A percentile compares a stretch with the other conserved stretches of the same genome.
phyloP scores from a whole-genome alignment of 1,140 invertebrate genomes.

The Drosophila lini region DNA sequence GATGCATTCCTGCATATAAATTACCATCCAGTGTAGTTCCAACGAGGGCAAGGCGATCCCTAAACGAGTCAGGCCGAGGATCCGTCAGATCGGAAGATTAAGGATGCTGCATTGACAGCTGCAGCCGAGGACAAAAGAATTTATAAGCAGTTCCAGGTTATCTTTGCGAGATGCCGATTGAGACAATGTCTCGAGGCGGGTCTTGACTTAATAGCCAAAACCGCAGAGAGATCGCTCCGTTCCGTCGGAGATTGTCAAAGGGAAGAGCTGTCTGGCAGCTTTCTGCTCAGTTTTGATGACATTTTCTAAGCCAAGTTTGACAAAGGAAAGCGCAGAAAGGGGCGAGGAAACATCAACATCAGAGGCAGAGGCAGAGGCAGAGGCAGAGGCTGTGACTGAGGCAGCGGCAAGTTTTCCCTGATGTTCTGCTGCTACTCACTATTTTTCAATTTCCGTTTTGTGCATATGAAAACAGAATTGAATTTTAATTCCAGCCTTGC shows the following conservation, averaged over 20 bases:
- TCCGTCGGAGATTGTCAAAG: slow-evolving; percentile 43
- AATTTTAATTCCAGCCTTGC: slow-evolving; percentile 76
- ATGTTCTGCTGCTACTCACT: slow-evolving; percentile 16
- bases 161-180: slow-evolving; percentile 58
- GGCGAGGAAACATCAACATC: slow-evolving; percentile 7
- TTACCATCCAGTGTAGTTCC: slow-evolving; percentile 18
- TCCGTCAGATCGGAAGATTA: slow-evolving; percentile 46
- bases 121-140: slow-evolving; percentile 71
- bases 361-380: slow-evolving; percentile 12
- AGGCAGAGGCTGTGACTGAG: not conserved
- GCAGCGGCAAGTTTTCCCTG: slow-evolving; percentile 30
- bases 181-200: slow-evolving; percentile 58
- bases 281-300: slow-evolving; percentile 32
- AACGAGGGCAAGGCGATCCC: slow-evolving; percentile 36
- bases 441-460: slow-evolving; percentile 74
- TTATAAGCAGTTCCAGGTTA: slow-evolving; percentile 77
- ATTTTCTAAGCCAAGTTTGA: slow-evolving; percentile 23
- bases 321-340: not conserved
- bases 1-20: slow-evolving; percentile 66
- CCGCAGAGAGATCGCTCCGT: slow-evolving; percentile 1
- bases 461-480: slow-evolving; percentile 74
- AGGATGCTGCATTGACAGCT: slow-evolving; percentile 57
- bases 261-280: slow-evolving; percentile 32
- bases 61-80: slow-evolving; percentile 27
- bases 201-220: slow-evolving; percentile 68